These are phyloP conservation scores for Lasioglossum oenotherae DNA, from an alignment of 2,888 invertebrate genomes.

Conservation along the genomic window DNA sequence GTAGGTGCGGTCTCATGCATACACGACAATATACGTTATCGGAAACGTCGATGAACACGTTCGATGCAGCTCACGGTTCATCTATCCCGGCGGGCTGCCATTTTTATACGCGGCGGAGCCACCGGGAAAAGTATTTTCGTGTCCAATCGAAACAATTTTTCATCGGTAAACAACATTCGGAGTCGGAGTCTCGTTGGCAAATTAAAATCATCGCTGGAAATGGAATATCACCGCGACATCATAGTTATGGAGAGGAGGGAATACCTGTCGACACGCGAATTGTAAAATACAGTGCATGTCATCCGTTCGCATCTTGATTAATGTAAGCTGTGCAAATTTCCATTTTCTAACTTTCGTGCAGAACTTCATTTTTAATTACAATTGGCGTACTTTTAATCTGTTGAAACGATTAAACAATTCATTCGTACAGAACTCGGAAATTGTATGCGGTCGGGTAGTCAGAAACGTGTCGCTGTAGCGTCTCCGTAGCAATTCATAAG, in stretches of 20 bases:
- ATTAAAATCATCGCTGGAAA: background rate
- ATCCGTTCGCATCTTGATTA: background rate
- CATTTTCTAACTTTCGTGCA: background rate
- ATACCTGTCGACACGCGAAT: background rate
- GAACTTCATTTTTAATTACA: background rate
- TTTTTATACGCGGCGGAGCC: constrained; percentile 23
- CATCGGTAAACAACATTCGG: background rate
- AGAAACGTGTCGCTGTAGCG: background rate
- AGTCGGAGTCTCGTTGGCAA: background rate
- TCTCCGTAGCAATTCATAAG: background rate
- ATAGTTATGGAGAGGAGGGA: background rate
- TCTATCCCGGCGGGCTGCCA: constrained; percentile 10
- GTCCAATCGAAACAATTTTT: background rate
- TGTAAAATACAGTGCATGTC: background rate
- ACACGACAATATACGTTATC: constrained; percentile 7
- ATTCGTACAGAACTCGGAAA: background rate
- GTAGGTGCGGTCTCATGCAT: constrained; percentile 14
- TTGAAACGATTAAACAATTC: background rate
- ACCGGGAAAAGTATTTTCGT: constrained; percentile 18
- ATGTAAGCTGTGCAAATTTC: background rate
- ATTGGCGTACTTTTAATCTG: too few relatives aligned
- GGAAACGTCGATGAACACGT: constrained; percentile 28
- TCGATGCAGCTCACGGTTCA: constrained; percentile 16
- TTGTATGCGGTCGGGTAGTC: background rate
- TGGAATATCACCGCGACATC: background rate